Conservation (phyloP, 2,797 vertebrate genomes). For the Alectoris magna region DNA sequence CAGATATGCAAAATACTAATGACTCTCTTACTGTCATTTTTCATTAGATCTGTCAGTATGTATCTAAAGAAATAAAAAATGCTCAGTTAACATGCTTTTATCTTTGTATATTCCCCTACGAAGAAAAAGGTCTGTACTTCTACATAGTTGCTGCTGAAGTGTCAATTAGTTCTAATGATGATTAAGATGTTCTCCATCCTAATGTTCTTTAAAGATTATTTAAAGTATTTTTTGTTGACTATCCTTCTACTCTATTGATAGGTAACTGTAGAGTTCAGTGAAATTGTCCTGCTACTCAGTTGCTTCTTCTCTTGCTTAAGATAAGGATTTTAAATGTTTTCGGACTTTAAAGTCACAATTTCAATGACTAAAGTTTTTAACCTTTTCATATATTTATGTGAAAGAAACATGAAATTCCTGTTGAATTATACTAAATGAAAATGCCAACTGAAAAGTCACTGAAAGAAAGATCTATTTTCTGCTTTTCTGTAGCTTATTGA, state of each 20-base stretch:
- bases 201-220: neutral
- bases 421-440: neutral
- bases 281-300: neutral
- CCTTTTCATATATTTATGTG: neutral
- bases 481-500: no score
- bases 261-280: neutral
- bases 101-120: neutral
- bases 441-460: constrained; percentile 11
- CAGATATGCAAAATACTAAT: neutral
- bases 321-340: neutral
- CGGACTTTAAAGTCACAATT: neutral
- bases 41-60: neutral
- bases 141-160: neutral
- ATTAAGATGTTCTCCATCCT: neutral
- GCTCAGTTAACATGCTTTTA: neutral
- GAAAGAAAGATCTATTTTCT: neutral
- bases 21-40: neutral
- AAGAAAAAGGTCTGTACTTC: neutral
- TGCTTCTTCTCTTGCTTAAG: neutral
- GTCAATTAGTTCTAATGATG: neutral
- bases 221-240: neutral
- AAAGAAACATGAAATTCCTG: neutral
- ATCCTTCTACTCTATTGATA: neutral
- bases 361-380: neutral
- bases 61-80: neutral